Conservation (phyloP, 2,113 vertebrate species). For the Xenopus laevis region DNA sequence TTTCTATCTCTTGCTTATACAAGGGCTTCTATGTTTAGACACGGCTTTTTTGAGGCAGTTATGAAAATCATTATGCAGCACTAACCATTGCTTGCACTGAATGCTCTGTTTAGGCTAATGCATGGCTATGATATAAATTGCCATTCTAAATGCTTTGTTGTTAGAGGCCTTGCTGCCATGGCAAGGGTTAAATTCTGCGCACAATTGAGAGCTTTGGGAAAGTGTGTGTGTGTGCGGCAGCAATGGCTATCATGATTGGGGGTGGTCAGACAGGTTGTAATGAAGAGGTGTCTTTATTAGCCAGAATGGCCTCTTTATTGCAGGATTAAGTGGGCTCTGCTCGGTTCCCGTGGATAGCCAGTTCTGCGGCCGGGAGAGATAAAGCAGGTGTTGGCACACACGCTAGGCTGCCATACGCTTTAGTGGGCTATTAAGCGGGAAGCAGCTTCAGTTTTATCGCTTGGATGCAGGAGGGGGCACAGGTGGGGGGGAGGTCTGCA, state of each 20-base stretch:
- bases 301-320: constrained; percentile 9
- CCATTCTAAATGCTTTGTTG: too few species aligned
- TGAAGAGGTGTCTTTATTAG: constrained; percentile 31
- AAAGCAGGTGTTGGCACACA: constrained; percentile 16
- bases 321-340: constrained; percentile 10
- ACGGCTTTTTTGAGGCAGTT: too few species aligned
- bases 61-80: too few species aligned
- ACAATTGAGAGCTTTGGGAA: too few species aligned
- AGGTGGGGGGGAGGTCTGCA: constrained; percentile 18
- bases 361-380: constrained; percentile 15
- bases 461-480: constrained; percentile 22
- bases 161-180: too few species aligned
- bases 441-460: constrained; percentile 20
- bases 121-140: too few species aligned
- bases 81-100: too few species aligned
- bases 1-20: too few species aligned
- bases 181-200: too few species aligned
- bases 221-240: too few species aligned
- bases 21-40: too few species aligned
- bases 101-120: too few species aligned
- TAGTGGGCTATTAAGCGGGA: constrained; percentile 35
- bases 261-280: not conserved
- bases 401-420: constrained; percentile 33
- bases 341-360: constrained; percentile 3
- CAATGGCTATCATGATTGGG: not conserved